Base-by-base conservation (phyloP, 1,140 invertebrate species). In the Caenorhabditis briggsae region DNA sequence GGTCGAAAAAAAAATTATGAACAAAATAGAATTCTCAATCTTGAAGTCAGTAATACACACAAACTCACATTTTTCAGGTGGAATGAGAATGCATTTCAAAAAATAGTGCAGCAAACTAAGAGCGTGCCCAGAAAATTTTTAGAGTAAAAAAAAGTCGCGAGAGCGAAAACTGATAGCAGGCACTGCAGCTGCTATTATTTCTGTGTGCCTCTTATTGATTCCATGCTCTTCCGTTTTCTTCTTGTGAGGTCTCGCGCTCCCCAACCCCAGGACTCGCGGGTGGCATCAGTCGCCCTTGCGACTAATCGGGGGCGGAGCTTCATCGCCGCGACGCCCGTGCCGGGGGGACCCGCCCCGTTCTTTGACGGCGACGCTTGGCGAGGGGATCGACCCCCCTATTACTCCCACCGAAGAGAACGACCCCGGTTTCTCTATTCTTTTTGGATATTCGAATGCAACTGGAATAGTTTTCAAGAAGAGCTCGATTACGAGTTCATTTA, bases 231-330 rank as follows among this genome's bases (percentile, higher is more conserved):
- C 33, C 20, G 14, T 78, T 78, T 43, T 6, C 70, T 48, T 78
- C 70, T 46, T 78, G 70, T 78, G 70, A 12, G 70, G 70, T 78
- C 70, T 50, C 5, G 16, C 56, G 16, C 41, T 25, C 46, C 65
- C 65, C 48, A 74, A 46, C 65, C 41, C 56, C 50, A n/a, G 56
- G 16, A n/a, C 56, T n/a, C 20, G 18, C 65, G n/a, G 70, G 70
- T 14, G 70, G 70, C 70, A 78, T 78, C 70, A 78, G 70, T 78
- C 70, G 70, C 70, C 64, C 41, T 41, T 70, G 64, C 64, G 41
- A 25, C 70, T 23, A 78, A 78, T 50, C 8, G n/a, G n/a, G 46
- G 70, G 70, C 70, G 70, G 70, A 48, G 70, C 20, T 25, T 78
- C 46, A n/a, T 78, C 70, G 70, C 70, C 70, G 70, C 70, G 70